These are phyloP conservation scores for Ctenicera cuprea DNA, from an alignment of 2,888 invertebrate species.

Conservation along the genomic window DNA sequence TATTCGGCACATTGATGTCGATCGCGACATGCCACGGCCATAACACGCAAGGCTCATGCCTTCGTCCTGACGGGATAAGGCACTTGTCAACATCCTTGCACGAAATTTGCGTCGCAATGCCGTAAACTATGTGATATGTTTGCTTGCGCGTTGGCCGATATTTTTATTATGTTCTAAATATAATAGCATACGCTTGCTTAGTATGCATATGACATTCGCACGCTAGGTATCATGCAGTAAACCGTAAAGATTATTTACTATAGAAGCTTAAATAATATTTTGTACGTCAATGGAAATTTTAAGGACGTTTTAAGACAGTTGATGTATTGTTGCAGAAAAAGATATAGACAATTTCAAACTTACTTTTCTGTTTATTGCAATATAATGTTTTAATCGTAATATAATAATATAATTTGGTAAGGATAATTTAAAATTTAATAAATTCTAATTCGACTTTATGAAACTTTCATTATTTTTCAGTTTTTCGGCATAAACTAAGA, in stretches of 20 bases:
- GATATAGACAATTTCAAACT: too few species aligned
- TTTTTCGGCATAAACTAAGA: too few species aligned
- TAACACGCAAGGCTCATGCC: conserved; percentile 50
- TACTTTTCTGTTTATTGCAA: too few species aligned
- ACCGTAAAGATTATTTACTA: conserved; percentile 24
- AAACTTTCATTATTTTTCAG: too few species aligned
- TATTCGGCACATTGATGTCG: conserved; percentile 43
- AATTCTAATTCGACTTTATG: too few species aligned
- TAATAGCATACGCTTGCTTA: conserved; percentile 44
- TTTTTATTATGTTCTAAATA: conserved; percentile 51
- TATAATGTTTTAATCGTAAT: too few species aligned
- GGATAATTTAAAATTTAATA: too few species aligned
- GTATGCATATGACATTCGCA: conserved; percentile 49
- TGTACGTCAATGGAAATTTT: too few species aligned
- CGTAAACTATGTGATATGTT: conserved; percentile 48
- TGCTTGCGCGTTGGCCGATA: conserved; percentile 45
- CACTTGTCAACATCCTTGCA: conserved; percentile 52
- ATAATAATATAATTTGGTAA: too few species aligned
- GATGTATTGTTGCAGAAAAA: too few species aligned
- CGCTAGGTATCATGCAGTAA: conserved; percentile 41
- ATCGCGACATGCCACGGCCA: conserved; percentile 35
- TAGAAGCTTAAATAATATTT: neutral
- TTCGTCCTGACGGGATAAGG: conserved; percentile 36
- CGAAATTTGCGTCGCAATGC: conserved; percentile 50
- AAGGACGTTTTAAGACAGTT: too few species aligned